Percentiles rank a stretch among this genome's conserved stretches.
phyloP scores from a whole-genome alignment of 2,888 invertebrate genomes.

The Leptothorax acervorum region DNA sequence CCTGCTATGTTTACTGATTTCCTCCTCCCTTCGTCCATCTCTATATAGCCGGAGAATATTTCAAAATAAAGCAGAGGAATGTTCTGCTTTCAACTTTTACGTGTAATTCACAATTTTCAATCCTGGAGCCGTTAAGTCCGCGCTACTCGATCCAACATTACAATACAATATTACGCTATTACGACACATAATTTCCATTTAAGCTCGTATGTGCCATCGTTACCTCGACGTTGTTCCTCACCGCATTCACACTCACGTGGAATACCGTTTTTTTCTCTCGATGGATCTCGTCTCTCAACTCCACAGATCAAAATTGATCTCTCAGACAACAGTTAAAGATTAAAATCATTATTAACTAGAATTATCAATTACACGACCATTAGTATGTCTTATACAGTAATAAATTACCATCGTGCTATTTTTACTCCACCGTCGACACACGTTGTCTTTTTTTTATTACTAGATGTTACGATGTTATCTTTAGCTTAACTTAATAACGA shows the following conservation, averaged over 20 bases:
- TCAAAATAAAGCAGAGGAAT: conserved; percentile 80
- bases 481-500: conserved; percentile 83
- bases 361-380: conserved; percentile 83
- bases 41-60: conserved; percentile 79
- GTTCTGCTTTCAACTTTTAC: conserved; percentile 76
- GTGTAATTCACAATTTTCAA: conserved; percentile 77
- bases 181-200: conserved; percentile 59
- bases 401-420: conserved; percentile 80
- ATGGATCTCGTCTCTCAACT: conserved; percentile 71
- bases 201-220: conserved; percentile 73
- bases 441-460: conserved; percentile 78
- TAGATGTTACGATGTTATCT: conserved; percentile 82
- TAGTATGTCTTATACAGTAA: conserved; percentile 82
- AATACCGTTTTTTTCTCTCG: conserved; percentile 64
- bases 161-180: conserved; percentile 57
- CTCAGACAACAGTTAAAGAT: conserved; percentile 84
- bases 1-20: conserved; percentile 71
- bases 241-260: conserved; percentile 44
- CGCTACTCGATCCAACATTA: conserved; percentile 71
- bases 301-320: conserved; percentile 81
- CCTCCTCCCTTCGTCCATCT: conserved; percentile 37
- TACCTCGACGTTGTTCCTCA: conserved; percentile 62
- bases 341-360: conserved; percentile 84
- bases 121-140: conserved; percentile 77
- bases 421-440: conserved; percentile 76